A percentile compares a stretch with the other conserved stretches of the same genome.
phyloP scores from a whole-genome alignment of 2,888 invertebrate species.

The Drosophila bunnanda region DNA sequence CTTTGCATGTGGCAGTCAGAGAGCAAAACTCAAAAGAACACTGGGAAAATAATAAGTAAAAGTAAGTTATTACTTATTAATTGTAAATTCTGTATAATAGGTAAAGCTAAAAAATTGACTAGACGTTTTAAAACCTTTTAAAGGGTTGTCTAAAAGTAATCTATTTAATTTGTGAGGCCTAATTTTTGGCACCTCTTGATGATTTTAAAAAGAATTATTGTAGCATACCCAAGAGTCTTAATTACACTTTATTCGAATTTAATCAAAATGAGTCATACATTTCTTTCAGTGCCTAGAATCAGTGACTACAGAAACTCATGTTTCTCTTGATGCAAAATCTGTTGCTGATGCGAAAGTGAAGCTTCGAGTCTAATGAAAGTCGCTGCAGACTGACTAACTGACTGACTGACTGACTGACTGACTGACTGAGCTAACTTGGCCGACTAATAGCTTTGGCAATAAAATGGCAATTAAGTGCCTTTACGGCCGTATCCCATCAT shows the following conservation, averaged over 20 bases:
- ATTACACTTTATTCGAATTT: background rate
- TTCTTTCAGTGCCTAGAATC: constrained; percentile 6
- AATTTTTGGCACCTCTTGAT: too few species aligned
- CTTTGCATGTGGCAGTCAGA: constrained; percentile 64
- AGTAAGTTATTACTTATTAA: background rate
- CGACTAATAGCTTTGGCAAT: constrained; percentile 73
- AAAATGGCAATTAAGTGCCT: constrained; percentile 80
- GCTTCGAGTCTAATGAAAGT: constrained; percentile 62
- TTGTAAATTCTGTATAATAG: background rate
- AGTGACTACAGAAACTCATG: constrained; percentile 29
- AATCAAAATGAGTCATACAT: background rate
- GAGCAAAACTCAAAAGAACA: constrained; percentile 8
- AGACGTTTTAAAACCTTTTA: background rate
- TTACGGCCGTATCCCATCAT: constrained; percentile 57
- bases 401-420: constrained; percentile 4
- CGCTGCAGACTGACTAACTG: constrained; percentile 8
- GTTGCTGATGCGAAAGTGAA: constrained; percentile 68
- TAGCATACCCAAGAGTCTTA: accelerated
- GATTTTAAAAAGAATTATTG: too few species aligned
- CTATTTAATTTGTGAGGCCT: too few species aligned
- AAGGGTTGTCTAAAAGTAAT: too few species aligned
- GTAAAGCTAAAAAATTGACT: background rate
- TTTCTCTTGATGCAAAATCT: constrained; percentile 19
- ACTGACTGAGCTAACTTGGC: constrained; percentile 13
- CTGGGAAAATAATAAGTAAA: background rate